phyloP scores from a whole-genome alignment of 2,888 invertebrate species.

The Nomada ferruginata region DNA sequence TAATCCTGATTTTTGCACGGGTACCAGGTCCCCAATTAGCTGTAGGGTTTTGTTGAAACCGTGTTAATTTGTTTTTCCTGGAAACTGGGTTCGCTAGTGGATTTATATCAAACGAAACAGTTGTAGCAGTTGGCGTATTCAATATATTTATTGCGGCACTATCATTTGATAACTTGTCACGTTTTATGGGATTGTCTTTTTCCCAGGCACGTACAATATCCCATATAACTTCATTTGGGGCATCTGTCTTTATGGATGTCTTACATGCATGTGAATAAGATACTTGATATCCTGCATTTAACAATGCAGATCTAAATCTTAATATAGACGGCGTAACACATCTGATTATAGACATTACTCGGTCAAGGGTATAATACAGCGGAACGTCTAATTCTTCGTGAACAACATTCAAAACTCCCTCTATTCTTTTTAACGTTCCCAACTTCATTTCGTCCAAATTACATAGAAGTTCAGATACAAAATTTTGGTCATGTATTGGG shows the following conservation, averaged over 20 bases:
- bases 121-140: conserved; percentile 84
- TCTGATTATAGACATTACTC: conserved; percentile 82
- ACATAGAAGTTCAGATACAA: conserved; percentile 89
- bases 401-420: conserved; percentile 92
- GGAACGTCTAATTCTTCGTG: conserved; percentile 95
- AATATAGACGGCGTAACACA: conserved; percentile 79
- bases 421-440: conserved; percentile 90
- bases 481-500: conserved; percentile 91
- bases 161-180: conserved; percentile 86
- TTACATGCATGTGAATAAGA: conserved; percentile 96
- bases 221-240: conserved; percentile 95
- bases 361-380: conserved; percentile 94
- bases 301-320: conserved; percentile 91
- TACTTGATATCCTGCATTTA: conserved; percentile 95
- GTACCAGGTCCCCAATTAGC: conserved; percentile 97
- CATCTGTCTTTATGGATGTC: conserved; percentile 96
- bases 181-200: conserved; percentile 88
- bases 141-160: conserved; percentile 86
- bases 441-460: conserved; percentile 82
- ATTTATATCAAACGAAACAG: conserved; percentile 86
- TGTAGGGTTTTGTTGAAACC: conserved; percentile 95
- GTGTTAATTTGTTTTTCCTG: conserved; percentile 88
- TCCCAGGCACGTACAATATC: conserved; percentile 95
- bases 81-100: conserved; percentile 93
- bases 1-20: conserved; percentile 89